phyloP scores from a whole-genome alignment of 1,140 invertebrate genomes.

The Panulirus ornatus region DNA sequence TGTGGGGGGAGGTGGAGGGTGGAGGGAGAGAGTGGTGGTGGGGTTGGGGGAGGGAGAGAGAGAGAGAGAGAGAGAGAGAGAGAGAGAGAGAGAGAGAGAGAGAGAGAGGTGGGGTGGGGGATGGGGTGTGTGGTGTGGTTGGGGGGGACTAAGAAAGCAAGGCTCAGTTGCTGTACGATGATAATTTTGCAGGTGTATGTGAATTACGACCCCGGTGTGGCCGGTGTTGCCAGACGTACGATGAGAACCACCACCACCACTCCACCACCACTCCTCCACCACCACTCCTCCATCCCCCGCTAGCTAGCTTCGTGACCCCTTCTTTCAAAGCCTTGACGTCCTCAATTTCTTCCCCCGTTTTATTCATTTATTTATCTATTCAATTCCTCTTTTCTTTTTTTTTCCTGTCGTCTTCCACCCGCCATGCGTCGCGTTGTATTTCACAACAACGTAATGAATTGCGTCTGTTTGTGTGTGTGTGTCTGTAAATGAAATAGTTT shows the following conservation, averaged over 20 bases:
- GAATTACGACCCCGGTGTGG: conserved; percentile 4
- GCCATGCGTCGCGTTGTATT: neutral
- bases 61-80: neutral
- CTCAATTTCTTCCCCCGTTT: neutral
- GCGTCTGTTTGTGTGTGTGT: no score
- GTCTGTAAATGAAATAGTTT: no score
- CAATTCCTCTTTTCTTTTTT: neutral
- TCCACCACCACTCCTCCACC: neutral
- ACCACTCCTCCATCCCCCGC: neutral
- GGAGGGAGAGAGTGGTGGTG: neutral
- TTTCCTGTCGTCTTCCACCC: neutral
- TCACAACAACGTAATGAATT: no score
- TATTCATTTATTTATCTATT: neutral
- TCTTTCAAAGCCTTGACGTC: neutral
- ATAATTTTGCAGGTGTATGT: conserved; percentile 44
- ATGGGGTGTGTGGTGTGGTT: neutral
- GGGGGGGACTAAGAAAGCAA: conserved; percentile 17
- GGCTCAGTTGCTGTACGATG: conserved; percentile 14
- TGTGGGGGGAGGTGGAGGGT: no score
- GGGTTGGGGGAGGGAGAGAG: neutral
- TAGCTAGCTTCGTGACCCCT: neutral
- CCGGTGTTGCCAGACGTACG: conserved; percentile 14
- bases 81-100: neutral
- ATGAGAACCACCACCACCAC: neutral
- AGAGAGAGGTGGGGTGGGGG: neutral